Evolutionary conservation across 2,888 invertebrate genomes (phyloP).

Genomic region (Andrena dorsata): DNA sequence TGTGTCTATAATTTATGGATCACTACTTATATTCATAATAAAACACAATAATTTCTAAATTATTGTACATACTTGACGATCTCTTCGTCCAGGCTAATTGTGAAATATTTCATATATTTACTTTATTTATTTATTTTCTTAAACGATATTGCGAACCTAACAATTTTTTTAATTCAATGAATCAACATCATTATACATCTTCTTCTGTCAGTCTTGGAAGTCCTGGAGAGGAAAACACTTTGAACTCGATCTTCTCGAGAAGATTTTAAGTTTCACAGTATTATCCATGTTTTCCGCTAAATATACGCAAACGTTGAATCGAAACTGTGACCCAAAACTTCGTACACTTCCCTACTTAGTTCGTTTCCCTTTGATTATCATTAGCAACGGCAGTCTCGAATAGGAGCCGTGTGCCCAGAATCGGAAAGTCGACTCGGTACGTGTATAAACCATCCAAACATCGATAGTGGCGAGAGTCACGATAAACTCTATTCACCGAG

Average conservation of each 20-base stretch:
- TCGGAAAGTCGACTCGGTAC: not conserved
- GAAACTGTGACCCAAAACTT: not conserved
- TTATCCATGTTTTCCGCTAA: too few relatives aligned
- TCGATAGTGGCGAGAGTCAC: constrained; percentile 30
- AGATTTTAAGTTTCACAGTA: too few relatives aligned
- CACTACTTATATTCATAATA: constrained; percentile 23
- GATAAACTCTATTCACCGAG: constrained; percentile 32
- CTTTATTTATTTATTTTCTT: constrained; percentile 27
- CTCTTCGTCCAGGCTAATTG: constrained; percentile 10
- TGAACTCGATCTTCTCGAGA: too few relatives aligned
- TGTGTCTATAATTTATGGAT: constrained; percentile 18
- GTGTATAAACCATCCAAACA: constrained; percentile 26
- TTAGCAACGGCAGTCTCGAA: not conserved
- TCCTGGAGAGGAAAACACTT: too few relatives aligned
- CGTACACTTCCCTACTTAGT: not conserved
- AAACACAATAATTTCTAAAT: constrained; percentile 25
- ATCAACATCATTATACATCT: not conserved
- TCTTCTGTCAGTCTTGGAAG: too few relatives aligned
- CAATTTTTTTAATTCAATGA: constrained; percentile 6
- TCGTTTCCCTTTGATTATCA: constrained; percentile 7
- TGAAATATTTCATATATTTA: constrained; percentile 8
- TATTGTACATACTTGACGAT: constrained; percentile 12
- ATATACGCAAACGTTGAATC: too few relatives aligned
- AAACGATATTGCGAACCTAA: not conserved
- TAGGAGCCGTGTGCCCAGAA: not conserved